Percentiles rank a stretch among this genome's conserved stretches.
phyloP scores from a whole-genome alignment of 2,113 vertebrate species.

The Bombycilla garrulus region DNA sequence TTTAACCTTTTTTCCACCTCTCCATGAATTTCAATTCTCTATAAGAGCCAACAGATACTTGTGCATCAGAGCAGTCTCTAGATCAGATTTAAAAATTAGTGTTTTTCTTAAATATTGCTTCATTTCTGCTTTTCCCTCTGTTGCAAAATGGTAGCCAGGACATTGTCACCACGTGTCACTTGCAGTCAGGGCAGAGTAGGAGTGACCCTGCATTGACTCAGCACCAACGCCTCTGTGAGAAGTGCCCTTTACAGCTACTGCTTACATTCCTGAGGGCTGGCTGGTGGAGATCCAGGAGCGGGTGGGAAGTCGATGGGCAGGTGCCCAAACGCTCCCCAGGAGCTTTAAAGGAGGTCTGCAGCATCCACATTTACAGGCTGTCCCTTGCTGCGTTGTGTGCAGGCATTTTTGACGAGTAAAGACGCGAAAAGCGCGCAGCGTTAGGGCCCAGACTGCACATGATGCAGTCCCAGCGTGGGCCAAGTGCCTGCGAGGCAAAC shows the following conservation, averaged over 20 bases:
- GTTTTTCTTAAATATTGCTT: background rate
- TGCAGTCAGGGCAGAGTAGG: background rate
- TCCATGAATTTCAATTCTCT: background rate
- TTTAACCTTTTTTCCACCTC: background rate
- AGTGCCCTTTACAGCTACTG: background rate
- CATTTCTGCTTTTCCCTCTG: background rate
- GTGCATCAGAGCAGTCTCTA: background rate
- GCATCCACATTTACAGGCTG: background rate
- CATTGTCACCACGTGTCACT: background rate
- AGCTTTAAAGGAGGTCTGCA: background rate
- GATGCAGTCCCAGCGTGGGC: background rate
- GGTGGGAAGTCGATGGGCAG: background rate
- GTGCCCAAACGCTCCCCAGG: background rate
- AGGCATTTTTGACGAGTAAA: background rate
- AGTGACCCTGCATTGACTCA: background rate
- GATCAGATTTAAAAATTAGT: background rate
- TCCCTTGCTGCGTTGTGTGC: background rate
- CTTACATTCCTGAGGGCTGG: background rate
- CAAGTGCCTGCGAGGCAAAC: background rate
- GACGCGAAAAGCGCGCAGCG: fast-evolving
- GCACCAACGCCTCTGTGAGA: background rate
- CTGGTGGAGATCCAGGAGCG: background rate
- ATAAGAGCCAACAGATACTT: background rate
- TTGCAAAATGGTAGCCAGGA: background rate
- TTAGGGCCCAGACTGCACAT: background rate